Evolutionary conservation across 2,888 invertebrate genomes (phyloP), one percentile per base, ranked within the genome.

Genomic region (Desoria tigrina): DNA sequence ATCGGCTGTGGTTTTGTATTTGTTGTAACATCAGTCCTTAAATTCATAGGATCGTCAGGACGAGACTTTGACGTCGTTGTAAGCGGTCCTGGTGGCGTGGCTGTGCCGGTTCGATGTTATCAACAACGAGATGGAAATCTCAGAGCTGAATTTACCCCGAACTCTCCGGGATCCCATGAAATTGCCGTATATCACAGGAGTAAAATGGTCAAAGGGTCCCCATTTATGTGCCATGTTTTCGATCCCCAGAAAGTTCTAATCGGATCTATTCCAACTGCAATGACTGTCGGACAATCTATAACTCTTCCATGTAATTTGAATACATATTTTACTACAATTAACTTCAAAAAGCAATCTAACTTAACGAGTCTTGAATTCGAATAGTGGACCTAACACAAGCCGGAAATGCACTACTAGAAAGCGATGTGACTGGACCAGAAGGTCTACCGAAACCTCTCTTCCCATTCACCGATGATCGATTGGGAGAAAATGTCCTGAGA

Each of bases 41-140:
- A n/a, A n/a, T n/a, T n/a, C n/a, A 14, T n/a, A 72, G 72, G 76
- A 28, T 76, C 72, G 55, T 88, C 90, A 1, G 79, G 79, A 27
- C 77, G 93, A 63, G 93, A 94, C 79, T 94, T 94, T 78, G 94
- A 94, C 80, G 94, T 94, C 0, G 90, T 94, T 0, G 90, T 92
- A 1, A 90, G 90, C 0, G 90, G 90, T 0, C 90, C 90, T 0
- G 86, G 90, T 0, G 84, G 88, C 71, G 77, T 77, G 14, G 90
- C 92, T 0, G 84, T 95, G 49, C 92, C 94, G 0, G 93, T 97
- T 1, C 81, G 94, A 65, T 96, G 98, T 79, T 95, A 95, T 80
- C 94, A 94, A 79, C 97, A 97, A 68, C 92, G 96, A 78, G 94
- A 96, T 68, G 97, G 97, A 1, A 89, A 94, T 78, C 84, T 96